Base-by-base conservation (phyloP, 2,888 invertebrate species). In the Yponomeuta evonymella region DNA sequence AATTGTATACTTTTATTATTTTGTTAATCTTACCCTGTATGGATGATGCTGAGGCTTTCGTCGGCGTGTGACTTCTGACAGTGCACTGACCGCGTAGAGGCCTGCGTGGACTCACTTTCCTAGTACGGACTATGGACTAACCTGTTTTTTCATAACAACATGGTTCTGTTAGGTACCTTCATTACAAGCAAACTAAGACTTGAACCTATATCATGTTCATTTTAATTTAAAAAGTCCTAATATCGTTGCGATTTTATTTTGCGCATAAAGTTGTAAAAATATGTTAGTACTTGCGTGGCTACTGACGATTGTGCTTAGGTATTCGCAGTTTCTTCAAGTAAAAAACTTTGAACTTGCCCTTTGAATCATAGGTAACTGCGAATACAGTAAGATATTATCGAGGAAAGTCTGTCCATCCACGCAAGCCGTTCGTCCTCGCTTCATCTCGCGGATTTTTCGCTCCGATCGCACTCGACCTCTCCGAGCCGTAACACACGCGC, bases 1-100 rank as follows among this genome's bases (percentile, higher is more conserved):
- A 92, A 85, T 62, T 63, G 73, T 72, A 79, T 74, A 72, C 86
- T 89, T 87, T 89, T 89, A 84, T 76, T 78, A 78, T 80, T 90
- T 90, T 88, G 84, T 87, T 86, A 89, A 88, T 75, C 68, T 75
- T 75, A 73, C 80, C 86, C 78, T 81, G 82, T 84, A 83, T 89
- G 83, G 86, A 69, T 87, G 88, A 91, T 92, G 92, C 89, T 89
- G 92, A 92, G 92, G 92, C 92, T 93, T 93, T 93, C 92, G 92
- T 93, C 92, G 92, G 87, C 91, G 91, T 90, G 86, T 89, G 88
- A 89, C 86, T 84, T 84, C 80, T 85, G 85, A 83, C 83, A 85
- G 86, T 86, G 87, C 88, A 90, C 88, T 88, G 92, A 87, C 86
- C 90, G 90, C 89, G 89, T 87, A 86, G 86, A 84, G 84, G 86